Evolutionary conservation across 1,140 invertebrate genomes (phyloP).

Genomic region (Paraescarpia echinospica): DNA sequence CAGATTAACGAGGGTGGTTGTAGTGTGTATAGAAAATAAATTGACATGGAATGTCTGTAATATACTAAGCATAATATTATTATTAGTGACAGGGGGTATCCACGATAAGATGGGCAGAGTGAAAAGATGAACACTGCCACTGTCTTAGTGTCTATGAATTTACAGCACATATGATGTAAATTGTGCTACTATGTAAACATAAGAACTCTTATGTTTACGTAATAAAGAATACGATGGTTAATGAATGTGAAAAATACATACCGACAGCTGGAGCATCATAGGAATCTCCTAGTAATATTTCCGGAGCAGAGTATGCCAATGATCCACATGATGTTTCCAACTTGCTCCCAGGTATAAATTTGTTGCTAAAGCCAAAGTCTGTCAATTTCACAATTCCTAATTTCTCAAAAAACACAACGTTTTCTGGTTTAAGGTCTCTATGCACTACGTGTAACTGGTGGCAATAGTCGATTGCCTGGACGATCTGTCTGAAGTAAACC

Average conservation of each 20-base stretch:
- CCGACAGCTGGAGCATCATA: constrained; percentile 81
- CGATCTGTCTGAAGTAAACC: constrained; percentile 92
- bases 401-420: constrained; percentile 98
- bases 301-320: constrained; percentile 97
- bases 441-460: constrained; percentile 92
- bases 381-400: constrained; percentile 96
- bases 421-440: constrained; percentile 97
- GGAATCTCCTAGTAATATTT: constrained; percentile 90
- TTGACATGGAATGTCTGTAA: too few relatives aligned
- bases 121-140: neutral
- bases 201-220: neutral
- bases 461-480: constrained; percentile 96
- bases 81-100: too few relatives aligned
- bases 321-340: constrained; percentile 99
- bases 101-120: neutral
- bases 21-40: too few relatives aligned
- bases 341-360: constrained; percentile 95
- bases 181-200: too few relatives aligned
- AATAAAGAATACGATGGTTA: neutral
- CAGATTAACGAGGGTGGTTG: too few relatives aligned
- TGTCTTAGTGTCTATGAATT: too few relatives aligned
- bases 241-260: constrained; percentile 58
- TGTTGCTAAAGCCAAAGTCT: constrained; percentile 96
- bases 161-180: too few relatives aligned
- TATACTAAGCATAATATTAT: too few relatives aligned